Percentiles rank a stretch among this genome's conserved stretches.
Evolutionary conservation across 2,113 vertebrate species (phyloP).

Genomic region (Tragelaphus scriptus): DNA sequence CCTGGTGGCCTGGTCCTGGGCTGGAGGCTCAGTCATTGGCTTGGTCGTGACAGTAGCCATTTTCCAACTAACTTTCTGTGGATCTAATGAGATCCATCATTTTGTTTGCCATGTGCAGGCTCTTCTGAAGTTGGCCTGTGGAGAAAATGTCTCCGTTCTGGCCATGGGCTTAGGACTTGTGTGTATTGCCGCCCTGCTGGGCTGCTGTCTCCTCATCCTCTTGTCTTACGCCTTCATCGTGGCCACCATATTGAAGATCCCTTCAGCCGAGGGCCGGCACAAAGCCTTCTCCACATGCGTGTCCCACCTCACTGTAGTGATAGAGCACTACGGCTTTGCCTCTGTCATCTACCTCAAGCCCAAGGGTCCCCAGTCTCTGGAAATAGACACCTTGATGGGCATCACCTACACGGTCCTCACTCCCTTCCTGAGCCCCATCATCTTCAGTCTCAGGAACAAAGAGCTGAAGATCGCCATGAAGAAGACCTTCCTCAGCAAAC

Average conservation of each 20-base stretch:
- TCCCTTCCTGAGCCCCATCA: constrained; percentile 72
- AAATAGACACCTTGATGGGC: constrained; percentile 58
- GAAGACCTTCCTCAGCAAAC: constrained; percentile 24
- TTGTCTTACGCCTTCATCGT: constrained; percentile 60
- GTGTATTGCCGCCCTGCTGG: constrained; percentile 44
- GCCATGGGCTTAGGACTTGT: constrained; percentile 4
- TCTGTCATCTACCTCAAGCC: constrained; percentile 64
- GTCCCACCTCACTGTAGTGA: constrained; percentile 60
- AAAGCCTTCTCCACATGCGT: constrained; percentile 58
- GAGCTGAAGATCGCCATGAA: constrained; percentile 60
- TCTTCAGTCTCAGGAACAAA: constrained; percentile 75
- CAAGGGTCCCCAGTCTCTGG: constrained; percentile 21
- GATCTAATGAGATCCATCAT: constrained; percentile 48
- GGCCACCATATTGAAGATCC: constrained; percentile 36
- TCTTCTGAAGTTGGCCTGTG: constrained; percentile 67
- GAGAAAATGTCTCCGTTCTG: not conserved
- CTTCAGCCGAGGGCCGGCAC: constrained; percentile 16
- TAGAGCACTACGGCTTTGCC: constrained; percentile 57
- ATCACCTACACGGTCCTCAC: constrained; percentile 67
- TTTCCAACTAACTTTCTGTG: constrained; percentile 65
- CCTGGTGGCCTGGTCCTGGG: constrained; percentile 56
- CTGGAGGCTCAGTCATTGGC: constrained; percentile 36
- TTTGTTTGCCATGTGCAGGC: constrained; percentile 55
- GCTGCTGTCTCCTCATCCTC: constrained; percentile 60
- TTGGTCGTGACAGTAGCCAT: constrained; percentile 42